Conservation (phyloP, 2,113 vertebrate species). For the Sebastes fasciatus region DNA sequence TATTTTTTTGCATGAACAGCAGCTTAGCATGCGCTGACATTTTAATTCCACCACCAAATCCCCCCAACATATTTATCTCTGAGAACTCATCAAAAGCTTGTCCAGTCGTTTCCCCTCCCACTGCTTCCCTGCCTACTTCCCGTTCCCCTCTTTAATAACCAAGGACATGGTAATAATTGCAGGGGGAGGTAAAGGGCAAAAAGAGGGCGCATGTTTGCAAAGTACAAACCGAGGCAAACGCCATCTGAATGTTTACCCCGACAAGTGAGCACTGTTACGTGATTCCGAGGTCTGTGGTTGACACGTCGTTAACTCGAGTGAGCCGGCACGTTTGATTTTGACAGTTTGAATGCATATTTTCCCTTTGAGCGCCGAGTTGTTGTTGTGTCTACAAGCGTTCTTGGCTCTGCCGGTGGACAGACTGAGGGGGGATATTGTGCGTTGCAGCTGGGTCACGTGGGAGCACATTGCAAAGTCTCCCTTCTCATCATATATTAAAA, state of each 20-base stretch:
- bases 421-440: conserved; percentile 54
- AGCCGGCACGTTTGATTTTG: conserved; percentile 26
- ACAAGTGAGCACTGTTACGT: neutral
- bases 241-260: conserved; percentile 11
- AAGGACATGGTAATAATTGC: conserved; percentile 53
- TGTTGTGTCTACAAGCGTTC: conserved; percentile 15
- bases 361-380: neutral
- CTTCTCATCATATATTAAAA: conserved; percentile 77
- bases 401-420: conserved; percentile 60
- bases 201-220: conserved; percentile 35
- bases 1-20: conserved; percentile 61
- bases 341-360: neutral
- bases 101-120: conserved; percentile 53
- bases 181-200: conserved; percentile 35
- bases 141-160: conserved; percentile 49
- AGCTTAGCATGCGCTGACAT: conserved; percentile 78
- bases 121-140: conserved; percentile 34
- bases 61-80: conserved; percentile 74
- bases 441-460: conserved; percentile 58
- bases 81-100: conserved; percentile 75
- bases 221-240: neutral
- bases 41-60: conserved; percentile 78
- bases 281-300: conserved; percentile 18
- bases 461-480: conserved; percentile 59
- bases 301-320: conserved; percentile 40